Base-by-base conservation (phyloP, 2,113 vertebrate species). In the Numenius arquata region DNA sequence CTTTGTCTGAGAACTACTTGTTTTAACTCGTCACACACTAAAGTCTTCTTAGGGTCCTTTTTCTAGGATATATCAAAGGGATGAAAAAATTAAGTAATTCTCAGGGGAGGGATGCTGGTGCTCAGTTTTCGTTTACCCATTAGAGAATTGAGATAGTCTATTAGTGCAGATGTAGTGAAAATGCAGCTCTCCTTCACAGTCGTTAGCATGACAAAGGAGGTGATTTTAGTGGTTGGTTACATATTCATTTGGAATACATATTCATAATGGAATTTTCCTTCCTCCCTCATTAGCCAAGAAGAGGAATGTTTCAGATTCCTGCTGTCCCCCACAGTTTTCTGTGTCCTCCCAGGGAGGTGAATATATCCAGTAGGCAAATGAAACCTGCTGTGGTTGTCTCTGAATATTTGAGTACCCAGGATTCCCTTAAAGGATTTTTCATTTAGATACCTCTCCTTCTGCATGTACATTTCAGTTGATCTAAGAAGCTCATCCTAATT, bases 241-340 rank as follows among this genome's bases (percentile, higher is more conserved):
- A 85, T 89, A 93, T 32, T 91, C n/a, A 93, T 94, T 90, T 88
- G 58, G 58, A 61, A 61, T 93, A 92, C 84, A 84, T 88, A 93
- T 34, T 89, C 36, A 92, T 62, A 82, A 75, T 75, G 63, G 71
- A 70, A 61, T 85, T 82, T 93, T 79, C n/a, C 43, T 89, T 95
- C 61, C 74, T 72, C 32, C 8, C 32, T 85, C 48, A 40, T 89
- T 72, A 87, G 52, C 38, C 45, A 83, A 75, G 78, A 75, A 85
- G n/a, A 32, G 10, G 67, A 92, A 63, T 71, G 34, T 56, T 96
- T 95, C 85, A 85, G 94, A 85, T 81, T 66, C 63, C 56, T 3
- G 2, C 56, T 72, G 11, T 85, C 67, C 63, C 67, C 84, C 0
- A 3, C 53, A 72, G 45, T 87, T 90, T 84, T 78, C 52, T 9